A percentile compares a stretch with the other conserved stretches of the same genome.
These are phyloP conservation scores for Magallana nippona DNA, from an alignment of 2,888 invertebrate species.

Conservation along the genomic window DNA sequence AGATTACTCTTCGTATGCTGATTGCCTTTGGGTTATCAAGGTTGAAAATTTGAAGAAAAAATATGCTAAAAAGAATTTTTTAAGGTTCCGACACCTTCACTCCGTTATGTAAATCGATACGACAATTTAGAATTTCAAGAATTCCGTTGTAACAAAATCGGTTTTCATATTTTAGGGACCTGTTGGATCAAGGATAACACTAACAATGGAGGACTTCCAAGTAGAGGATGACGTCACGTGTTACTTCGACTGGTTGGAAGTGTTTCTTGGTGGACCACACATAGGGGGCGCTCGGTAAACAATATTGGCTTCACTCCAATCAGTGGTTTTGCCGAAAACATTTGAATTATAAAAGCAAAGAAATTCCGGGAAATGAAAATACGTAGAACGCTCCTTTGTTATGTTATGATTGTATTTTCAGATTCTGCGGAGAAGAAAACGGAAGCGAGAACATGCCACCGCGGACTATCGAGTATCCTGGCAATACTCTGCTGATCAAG, in stretches of 20 bases:
- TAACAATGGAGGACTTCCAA: conserved; percentile 39
- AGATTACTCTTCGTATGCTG: conserved; percentile 34
- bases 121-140: not conserved
- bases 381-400: too few relatives aligned
- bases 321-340: too few relatives aligned
- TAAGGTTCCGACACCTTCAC: too few relatives aligned
- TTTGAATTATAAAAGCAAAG: too few relatives aligned
- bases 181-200: conserved; percentile 37
- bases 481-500: conserved; percentile 36
- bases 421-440: conserved; percentile 31
- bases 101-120: too few relatives aligned
- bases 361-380: too few relatives aligned
- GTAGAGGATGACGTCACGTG: conserved; percentile 46
- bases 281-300: conserved; percentile 56
- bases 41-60: conserved; percentile 3
- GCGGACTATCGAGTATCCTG: conserved; percentile 25
- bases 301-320: too few relatives aligned
- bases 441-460: not conserved
- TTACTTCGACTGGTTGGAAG: conserved; percentile 59
- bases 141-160: not conserved
- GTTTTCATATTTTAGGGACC: conserved; percentile 37
- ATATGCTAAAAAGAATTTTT: too few relatives aligned
- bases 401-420: not conserved
- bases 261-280: conserved; percentile 53
- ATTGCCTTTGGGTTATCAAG: conserved; percentile 46